These are phyloP conservation scores for Lipophrys pholis DNA, from an alignment of 2,113 vertebrate species.

Conservation along the genomic window DNA sequence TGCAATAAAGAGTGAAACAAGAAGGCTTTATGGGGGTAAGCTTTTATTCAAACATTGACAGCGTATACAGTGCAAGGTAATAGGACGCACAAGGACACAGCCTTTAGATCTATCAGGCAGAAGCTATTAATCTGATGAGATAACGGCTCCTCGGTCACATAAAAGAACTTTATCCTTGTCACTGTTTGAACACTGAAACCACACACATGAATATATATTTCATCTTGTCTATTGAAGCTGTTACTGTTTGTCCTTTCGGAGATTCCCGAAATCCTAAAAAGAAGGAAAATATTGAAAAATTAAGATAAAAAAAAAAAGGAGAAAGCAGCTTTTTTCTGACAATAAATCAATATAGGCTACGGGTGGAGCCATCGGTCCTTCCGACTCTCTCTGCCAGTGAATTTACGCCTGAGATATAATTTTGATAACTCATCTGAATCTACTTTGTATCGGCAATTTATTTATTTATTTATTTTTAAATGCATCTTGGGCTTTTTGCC, in stretches of 20 bases:
- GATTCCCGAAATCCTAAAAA: not conserved
- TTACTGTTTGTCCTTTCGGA: not conserved
- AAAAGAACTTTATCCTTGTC: slow-evolving; percentile 37
- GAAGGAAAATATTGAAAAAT: slow-evolving; percentile 39
- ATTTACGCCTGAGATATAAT: slow-evolving; percentile 50
- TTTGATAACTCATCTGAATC: too few species aligned
- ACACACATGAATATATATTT: slow-evolving; percentile 9
- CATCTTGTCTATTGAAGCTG: not conserved
- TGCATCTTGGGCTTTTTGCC: not conserved
- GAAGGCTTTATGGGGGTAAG: slow-evolving; percentile 51
- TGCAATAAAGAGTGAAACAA: slow-evolving; percentile 43
- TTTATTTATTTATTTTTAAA: too few species aligned
- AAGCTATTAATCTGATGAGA: slow-evolving; percentile 63
- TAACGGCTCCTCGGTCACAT: slow-evolving; percentile 23
- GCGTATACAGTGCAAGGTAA: slow-evolving; percentile 49
- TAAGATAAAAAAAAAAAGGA: slow-evolving; percentile 53
- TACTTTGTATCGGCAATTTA: too few species aligned
- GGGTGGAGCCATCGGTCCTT: slow-evolving; percentile 42
- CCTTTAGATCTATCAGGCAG: slow-evolving; percentile 45
- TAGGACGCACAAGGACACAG: slow-evolving; percentile 48
- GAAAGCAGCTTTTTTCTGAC: slow-evolving; percentile 36
- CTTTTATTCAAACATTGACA: slow-evolving; percentile 72
- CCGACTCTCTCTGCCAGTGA: slow-evolving; percentile 32
- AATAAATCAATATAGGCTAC: slow-evolving; percentile 70
- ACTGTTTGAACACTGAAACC: slow-evolving; percentile 9